These are phyloP conservation scores for Nicator chloris DNA, from an alignment of 2,113 vertebrate genomes.

Conservation along the genomic window DNA sequence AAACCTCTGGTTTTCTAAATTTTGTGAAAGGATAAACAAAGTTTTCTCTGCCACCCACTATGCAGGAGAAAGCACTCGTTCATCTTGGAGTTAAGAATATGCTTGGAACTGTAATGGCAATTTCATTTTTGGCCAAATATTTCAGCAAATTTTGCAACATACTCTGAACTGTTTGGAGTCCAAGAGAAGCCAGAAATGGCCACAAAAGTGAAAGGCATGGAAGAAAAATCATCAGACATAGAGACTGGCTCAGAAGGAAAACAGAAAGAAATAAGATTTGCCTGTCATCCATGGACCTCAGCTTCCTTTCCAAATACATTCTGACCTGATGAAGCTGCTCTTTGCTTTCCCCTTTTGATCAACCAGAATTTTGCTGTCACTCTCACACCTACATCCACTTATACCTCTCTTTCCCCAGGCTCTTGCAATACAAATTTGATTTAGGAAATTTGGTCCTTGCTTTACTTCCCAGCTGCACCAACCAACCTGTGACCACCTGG, in stretches of 20 bases:
- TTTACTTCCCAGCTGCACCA: neutral
- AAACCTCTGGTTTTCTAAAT: neutral
- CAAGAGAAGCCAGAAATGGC: neutral
- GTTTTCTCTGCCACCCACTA: neutral
- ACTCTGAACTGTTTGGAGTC: neutral
- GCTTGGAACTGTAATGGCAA: neutral
- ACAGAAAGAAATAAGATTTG: neutral
- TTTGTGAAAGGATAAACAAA: neutral
- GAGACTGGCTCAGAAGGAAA: neutral
- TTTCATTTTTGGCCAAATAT: neutral
- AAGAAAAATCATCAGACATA: neutral
- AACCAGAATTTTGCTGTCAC: neutral
- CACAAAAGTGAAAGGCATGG: neutral
- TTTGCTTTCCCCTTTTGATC: neutral
- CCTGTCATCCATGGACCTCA: neutral
- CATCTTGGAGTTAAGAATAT: neutral
- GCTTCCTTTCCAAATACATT: neutral
- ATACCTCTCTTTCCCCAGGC: neutral
- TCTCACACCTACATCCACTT: neutral
- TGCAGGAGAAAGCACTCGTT: neutral
- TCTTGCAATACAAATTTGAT: neutral
- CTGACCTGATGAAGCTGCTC: neutral
- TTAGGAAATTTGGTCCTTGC: neutral
- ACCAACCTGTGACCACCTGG: neutral
- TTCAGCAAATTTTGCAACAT: neutral